phyloP scores from a whole-genome alignment of 2,113 vertebrate species.

The Leucopternis melanops region DNA sequence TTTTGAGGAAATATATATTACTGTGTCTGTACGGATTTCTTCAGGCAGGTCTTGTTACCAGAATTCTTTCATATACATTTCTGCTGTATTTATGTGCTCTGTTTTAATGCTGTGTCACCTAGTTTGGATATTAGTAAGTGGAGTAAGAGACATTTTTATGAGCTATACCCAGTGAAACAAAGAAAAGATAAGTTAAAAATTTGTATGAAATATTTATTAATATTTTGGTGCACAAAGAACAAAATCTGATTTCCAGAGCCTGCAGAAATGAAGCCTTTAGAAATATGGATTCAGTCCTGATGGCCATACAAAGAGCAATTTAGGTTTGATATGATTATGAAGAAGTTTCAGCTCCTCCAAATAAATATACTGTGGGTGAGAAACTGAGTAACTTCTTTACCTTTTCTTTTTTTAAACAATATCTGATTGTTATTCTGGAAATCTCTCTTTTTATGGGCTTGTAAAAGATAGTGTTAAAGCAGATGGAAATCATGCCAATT shows the following conservation, averaged over 20 bases:
- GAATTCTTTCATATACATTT: background rate
- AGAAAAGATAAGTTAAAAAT: background rate
- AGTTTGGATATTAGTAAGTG: background rate
- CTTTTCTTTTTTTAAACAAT: background rate
- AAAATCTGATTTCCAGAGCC: background rate
- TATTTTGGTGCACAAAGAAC: background rate
- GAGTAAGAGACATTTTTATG: background rate
- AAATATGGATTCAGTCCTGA: background rate
- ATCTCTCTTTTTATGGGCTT: background rate
- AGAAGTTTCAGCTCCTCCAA: background rate
- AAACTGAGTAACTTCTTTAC: background rate
- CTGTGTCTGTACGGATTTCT: background rate
- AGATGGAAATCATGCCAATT: background rate
- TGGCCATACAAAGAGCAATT: background rate
- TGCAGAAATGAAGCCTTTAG: background rate
- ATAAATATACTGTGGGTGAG: background rate
- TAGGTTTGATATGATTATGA: background rate
- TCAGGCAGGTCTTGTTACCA: background rate
- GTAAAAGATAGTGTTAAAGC: background rate
- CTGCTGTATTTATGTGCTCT: background rate
- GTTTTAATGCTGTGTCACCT: background rate
- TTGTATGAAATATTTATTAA: background rate
- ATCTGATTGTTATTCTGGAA: background rate
- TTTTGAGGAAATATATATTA: background rate
- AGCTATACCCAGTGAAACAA: background rate